Conservation (phyloP, 2,888 invertebrate species). For the Pyrrhia umbra region DNA sequence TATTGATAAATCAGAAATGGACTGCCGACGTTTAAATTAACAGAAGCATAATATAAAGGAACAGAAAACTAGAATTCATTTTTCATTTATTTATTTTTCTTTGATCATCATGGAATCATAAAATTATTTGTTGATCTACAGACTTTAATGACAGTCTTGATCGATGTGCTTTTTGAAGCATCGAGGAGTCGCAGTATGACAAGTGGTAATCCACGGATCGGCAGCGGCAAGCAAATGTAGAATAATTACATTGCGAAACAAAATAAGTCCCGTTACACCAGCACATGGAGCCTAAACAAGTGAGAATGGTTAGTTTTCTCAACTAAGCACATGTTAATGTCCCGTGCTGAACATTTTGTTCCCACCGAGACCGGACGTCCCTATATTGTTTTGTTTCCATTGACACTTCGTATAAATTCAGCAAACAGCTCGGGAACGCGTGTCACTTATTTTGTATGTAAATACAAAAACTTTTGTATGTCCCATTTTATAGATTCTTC, state of each 20-base stretch:
- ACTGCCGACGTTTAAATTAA: too few species aligned
- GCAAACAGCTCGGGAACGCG: conserved; percentile 18
- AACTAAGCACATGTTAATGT: background rate
- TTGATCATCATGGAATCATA: too few species aligned
- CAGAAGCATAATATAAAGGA: too few species aligned
- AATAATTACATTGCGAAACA: background rate
- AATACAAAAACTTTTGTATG: conserved; percentile 25
- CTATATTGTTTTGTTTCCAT: conserved; percentile 36
- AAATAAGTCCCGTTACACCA: background rate
- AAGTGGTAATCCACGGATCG: too few species aligned
- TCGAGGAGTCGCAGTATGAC: too few species aligned
- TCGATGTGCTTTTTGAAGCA: too few species aligned
- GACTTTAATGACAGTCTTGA: too few species aligned
- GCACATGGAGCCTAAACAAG: background rate
- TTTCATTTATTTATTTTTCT: too few species aligned
- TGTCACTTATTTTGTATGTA: conserved; percentile 36
- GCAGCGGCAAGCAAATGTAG: too few species aligned
- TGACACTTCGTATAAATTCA: conserved; percentile 35
- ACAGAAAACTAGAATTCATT: too few species aligned
- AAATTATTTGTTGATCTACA: too few species aligned
- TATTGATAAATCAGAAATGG: too few species aligned
- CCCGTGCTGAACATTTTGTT: conserved; percentile 1
- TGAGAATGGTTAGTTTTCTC: conserved; percentile 1
- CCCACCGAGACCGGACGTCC: conserved; percentile 22
- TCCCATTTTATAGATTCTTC: conserved; percentile 27